Percentiles rank a stretch among this genome's conserved stretches.
These are phyloP conservation scores for Platycheirus albimanus DNA, from an alignment of 2,888 invertebrate species.

Conservation along the genomic window DNA sequence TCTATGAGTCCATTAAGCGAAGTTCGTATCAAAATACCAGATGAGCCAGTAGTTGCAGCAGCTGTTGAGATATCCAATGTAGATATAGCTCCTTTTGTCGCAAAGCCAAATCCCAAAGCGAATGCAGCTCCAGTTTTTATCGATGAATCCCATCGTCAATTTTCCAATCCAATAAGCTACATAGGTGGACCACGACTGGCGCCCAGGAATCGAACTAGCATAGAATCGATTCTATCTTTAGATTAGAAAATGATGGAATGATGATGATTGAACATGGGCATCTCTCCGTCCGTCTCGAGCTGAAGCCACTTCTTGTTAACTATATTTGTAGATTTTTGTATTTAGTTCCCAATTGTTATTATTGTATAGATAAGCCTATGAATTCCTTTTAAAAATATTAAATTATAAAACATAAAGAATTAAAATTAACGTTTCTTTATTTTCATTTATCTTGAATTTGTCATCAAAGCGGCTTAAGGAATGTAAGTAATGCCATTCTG, in stretches of 20 bases:
- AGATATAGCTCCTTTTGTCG: slow-evolving; percentile 76
- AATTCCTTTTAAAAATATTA: slow-evolving; percentile 21
- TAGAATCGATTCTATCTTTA: slow-evolving; percentile 87
- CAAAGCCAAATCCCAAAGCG: slow-evolving; percentile 74
- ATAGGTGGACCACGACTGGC: slow-evolving; percentile 86
- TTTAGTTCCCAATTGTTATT: slow-evolving; percentile 5
- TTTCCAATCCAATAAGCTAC: slow-evolving; percentile 88
- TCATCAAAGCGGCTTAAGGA: too few species aligned
- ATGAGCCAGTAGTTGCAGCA: slow-evolving; percentile 3
- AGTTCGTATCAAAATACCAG: slow-evolving; percentile 5
- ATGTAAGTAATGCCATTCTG: too few species aligned
- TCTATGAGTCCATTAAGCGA: slow-evolving; percentile 14
- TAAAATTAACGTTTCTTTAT: too few species aligned
- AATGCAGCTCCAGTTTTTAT: slow-evolving; percentile 83
- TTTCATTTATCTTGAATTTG: too few species aligned
- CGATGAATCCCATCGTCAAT: slow-evolving; percentile 83
- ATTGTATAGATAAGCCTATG: neutral
- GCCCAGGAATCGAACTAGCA: slow-evolving; percentile 84
- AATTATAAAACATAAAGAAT: too few species aligned
- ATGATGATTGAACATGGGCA: neutral
- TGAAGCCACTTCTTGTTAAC: slow-evolving; percentile 14
- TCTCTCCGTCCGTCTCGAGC: slow-evolving; percentile 40
- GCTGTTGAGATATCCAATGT: slow-evolving; percentile 73
- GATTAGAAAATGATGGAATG: slow-evolving; percentile 82
- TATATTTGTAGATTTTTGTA: slow-evolving; percentile 1